Base-by-base conservation (phyloP, 2,888 invertebrate genomes). In the Meiosimyza decipiens region DNA sequence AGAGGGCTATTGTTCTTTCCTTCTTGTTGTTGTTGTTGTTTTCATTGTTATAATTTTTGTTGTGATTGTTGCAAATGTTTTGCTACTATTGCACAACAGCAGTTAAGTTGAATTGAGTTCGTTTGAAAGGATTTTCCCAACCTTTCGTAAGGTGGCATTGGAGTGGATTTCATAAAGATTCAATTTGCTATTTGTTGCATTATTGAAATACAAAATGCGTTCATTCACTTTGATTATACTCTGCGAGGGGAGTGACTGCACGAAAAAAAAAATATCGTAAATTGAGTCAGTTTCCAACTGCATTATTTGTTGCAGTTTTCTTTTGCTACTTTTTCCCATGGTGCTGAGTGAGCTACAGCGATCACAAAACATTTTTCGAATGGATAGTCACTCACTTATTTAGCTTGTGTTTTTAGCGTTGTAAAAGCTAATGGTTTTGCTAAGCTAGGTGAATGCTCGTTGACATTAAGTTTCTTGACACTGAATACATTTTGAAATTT, bases 1-100 rank as follows among this genome's bases (percentile, higher is more conserved):
- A 80, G 76, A 77, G 78, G 77, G 75, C 73, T 75, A 67, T 55
- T 55, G 55, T 55, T 67, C 16, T 6, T 40, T 62, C 18, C 13
- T 15, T 47, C 73, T 77, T 78, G 78, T 82, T 76, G 77, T 78
- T 65, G 50, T 54, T 60, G 28, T 68, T 47, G 51, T 62, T 66
- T 28, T 7, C 28, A 18, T 59, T 59, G 59, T 59, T 18, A 22
- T 18, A 22, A 22, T 59, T 16, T 22, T 59, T 15, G 59, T 15
- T 60, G 22, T 60, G 1, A 33, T 13, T 60, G 9, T 11, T 11
- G 28, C 22, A 9, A 11, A 1, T 59, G 1, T 59, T 33, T 28
- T 59, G 59, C 28, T 59, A 22, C n/a, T 57, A 28, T 28, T 28
- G 40, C 18, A 57, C 18, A 12, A 18, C 57, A 57, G n/a, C 12